These are phyloP conservation scores for Molanna angustata DNA, from an alignment of 2,888 invertebrate species.

Conservation along the genomic window DNA sequence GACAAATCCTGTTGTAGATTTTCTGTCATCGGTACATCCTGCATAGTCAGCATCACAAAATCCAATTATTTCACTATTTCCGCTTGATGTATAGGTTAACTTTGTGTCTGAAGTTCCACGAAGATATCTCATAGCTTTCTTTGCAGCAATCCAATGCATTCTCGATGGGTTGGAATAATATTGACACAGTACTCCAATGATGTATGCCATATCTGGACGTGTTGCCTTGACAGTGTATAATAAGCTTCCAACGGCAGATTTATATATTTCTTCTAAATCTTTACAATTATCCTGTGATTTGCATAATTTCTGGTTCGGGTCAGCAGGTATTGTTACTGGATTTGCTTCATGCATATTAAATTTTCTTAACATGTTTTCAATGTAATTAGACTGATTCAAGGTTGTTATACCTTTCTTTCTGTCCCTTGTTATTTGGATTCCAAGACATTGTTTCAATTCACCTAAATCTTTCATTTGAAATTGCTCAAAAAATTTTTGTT, in stretches of 20 bases:
- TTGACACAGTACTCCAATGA: conserved; percentile 33
- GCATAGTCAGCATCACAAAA: conserved; percentile 13
- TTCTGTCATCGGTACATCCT: conserved; percentile 1
- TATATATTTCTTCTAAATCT: not conserved
- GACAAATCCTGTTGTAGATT: conserved; percentile 6
- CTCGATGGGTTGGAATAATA: conserved; percentile 30
- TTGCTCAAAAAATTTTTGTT: not conserved
- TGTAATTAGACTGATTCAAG: not conserved
- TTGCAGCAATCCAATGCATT: conserved; percentile 31
- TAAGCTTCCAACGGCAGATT: conserved; percentile 5
- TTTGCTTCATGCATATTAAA: conserved; percentile 4
- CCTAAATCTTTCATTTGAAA: conserved; percentile 6
- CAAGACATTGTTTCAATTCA: not conserved
- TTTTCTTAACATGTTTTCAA: conserved; percentile 4
- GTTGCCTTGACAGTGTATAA: conserved; percentile 18
- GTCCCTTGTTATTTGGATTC: conserved; percentile 1
- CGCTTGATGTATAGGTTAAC: conserved; percentile 3
- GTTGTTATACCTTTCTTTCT: not conserved
- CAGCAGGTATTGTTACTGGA: not conserved
- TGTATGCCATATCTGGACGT: conserved; percentile 34
- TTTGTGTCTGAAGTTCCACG: conserved; percentile 31
- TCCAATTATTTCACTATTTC: not conserved
- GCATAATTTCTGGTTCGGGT: not conserved
- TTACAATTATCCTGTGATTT: not conserved
- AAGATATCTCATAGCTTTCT: conserved; percentile 32